These are phyloP conservation scores for Zoanthus solanderi DNA, from an alignment of 92 coral and sea anemone species.

Conservation along the genomic window DNA sequence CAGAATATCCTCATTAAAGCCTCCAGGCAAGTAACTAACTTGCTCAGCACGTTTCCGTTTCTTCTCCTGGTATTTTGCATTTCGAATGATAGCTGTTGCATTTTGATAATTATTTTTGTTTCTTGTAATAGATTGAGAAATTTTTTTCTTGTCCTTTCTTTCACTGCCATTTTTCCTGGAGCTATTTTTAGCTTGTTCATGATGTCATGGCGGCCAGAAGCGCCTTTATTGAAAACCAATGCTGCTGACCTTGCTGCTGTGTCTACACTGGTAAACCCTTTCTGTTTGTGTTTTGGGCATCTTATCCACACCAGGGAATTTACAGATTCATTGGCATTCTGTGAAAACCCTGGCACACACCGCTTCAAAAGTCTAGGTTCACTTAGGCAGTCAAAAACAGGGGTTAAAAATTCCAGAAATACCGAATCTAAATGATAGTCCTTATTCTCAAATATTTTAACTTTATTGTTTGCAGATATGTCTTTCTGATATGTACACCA, in stretches of 20 bases:
- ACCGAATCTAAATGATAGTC: conserved; percentile 24
- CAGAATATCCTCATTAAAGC: conserved; percentile 35
- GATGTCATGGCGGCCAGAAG: conserved; percentile 31
- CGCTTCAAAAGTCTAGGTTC: conserved; percentile 46
- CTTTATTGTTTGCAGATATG: neutral
- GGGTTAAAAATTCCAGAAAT: conserved; percentile 47
- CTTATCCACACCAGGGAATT: conserved; percentile 50
- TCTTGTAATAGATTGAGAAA: conserved; percentile 23
- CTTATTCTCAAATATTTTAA: conserved; percentile 20
- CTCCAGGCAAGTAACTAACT: conserved; percentile 16
- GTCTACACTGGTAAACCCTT: conserved; percentile 23
- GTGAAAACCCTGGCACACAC: conserved; percentile 46
- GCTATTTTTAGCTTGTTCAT: conserved; percentile 37
- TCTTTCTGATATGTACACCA: conserved; percentile 13
- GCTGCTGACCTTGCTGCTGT: conserved; percentile 48
- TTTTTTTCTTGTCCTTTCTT: conserved; percentile 38
- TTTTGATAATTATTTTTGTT: conserved; percentile 20
- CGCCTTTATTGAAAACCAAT: conserved; percentile 42
- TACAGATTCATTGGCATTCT: conserved; percentile 49
- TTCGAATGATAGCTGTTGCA: conserved; percentile 34
- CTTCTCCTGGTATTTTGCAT: conserved; percentile 22
- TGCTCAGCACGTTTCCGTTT: conserved; percentile 1
- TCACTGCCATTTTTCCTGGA: conserved; percentile 18
- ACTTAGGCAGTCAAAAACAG: conserved; percentile 35
- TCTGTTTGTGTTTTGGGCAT: conserved; percentile 55